Evolutionary conservation across 2,888 invertebrate genomes (phyloP).

Genomic region (Xanthostigma xanthostigma): DNA sequence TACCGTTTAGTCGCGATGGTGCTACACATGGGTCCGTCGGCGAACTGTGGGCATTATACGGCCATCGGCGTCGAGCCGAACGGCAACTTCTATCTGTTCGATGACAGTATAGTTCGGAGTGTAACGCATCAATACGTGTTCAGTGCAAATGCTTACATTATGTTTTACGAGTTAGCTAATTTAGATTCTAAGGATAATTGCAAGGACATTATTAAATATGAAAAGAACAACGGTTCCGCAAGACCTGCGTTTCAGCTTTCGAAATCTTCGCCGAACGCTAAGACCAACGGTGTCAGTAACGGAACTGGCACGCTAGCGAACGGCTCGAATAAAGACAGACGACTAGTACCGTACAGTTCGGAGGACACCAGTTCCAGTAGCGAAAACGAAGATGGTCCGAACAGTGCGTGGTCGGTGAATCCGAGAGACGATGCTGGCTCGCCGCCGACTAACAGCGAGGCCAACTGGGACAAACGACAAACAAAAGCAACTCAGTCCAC

Average conservation of each 20-base stretch:
- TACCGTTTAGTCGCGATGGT: constrained; percentile 81
- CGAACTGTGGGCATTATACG: constrained; percentile 91
- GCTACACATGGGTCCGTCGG: constrained; percentile 82
- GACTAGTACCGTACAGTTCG: constrained; percentile 29
- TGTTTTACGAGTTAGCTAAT: constrained; percentile 62
- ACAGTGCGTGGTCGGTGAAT: constrained; percentile 24
- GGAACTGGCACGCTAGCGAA: constrained; percentile 6
- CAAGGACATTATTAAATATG: no score
- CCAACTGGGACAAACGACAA: constrained; percentile 16
- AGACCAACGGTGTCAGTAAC: constrained; percentile 8
- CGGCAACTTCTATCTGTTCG: constrained; percentile 81
- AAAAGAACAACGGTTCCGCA: neutral
- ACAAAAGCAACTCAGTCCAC: constrained; percentile 9
- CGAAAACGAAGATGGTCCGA: constrained; percentile 20
- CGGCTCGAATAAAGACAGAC: constrained; percentile 13
- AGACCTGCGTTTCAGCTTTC: neutral
- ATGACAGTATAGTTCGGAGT: constrained; percentile 66
- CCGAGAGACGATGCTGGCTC: constrained; percentile 15
- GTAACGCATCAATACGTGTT: constrained; percentile 63
- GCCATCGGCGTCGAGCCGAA: constrained; percentile 69
- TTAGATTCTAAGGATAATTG: no score
- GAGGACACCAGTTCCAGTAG: constrained; percentile 25
- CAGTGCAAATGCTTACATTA: constrained; percentile 80
- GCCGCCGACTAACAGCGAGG: constrained; percentile 16
- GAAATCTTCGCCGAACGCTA: constrained; percentile 6